A percentile compares a stretch with the other conserved stretches of the same genome.
Evolutionary conservation across 2,888 invertebrate species (phyloP).

Genomic region (Sthenelais limicola): DNA sequence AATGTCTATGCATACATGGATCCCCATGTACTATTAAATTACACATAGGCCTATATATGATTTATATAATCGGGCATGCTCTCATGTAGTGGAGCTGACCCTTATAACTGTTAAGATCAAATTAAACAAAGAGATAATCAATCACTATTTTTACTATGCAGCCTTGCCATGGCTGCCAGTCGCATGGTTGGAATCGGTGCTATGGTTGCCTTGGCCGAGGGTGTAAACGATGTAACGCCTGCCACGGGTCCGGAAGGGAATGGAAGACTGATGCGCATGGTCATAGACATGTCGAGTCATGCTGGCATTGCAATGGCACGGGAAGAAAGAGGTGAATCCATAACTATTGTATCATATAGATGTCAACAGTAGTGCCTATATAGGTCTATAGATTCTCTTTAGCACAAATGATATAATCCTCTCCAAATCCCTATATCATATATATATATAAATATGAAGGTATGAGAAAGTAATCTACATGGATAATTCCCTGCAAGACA

Average conservation of each 20-base stretch:
- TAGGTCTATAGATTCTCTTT: background rate
- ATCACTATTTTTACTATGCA: slow-evolving; percentile 36
- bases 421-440: no score
- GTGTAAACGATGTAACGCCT: slow-evolving; percentile 51
- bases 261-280: slow-evolving; percentile 54
- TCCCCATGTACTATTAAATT: no score
- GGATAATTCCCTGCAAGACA: no score
- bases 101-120: no score
- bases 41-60: no score
- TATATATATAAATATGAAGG: no score
- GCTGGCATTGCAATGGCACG: slow-evolving; percentile 55
- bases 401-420: background rate
- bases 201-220: slow-evolving; percentile 54
- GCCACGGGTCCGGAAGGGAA: slow-evolving; percentile 53
- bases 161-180: slow-evolving; percentile 53
- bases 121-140: background rate
- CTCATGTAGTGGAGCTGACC: no score
- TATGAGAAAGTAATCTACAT: no score
- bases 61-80: no score
- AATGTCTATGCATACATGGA: no score
- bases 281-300: slow-evolving; percentile 53
- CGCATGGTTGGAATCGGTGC: slow-evolving; percentile 53
- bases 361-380: background rate
- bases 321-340: slow-evolving; percentile 52
- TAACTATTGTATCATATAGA: background rate